Evolutionary conservation across 2,113 vertebrate species (phyloP).

Genomic region (Oriolus oriolus): DNA sequence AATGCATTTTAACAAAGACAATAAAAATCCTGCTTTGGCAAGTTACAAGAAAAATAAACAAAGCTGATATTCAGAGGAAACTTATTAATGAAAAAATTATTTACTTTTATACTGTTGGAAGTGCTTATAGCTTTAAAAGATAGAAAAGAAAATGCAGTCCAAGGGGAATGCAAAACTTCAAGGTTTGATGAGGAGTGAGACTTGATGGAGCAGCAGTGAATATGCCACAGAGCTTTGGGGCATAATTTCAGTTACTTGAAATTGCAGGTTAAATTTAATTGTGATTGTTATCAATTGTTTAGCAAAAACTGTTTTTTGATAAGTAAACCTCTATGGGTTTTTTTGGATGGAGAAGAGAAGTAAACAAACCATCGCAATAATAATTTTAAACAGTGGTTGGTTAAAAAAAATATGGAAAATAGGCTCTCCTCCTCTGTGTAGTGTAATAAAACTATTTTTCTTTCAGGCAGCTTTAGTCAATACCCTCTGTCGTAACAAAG

Average conservation of each 20-base stretch:
- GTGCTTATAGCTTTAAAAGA: background rate
- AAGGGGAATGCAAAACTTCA: background rate
- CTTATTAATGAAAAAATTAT: conserved; percentile 20
- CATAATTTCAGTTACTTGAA: conserved; percentile 18
- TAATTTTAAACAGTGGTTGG: background rate
- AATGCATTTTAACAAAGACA: background rate
- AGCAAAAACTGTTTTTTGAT: background rate
- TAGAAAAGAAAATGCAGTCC: background rate
- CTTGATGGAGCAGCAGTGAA: conserved; percentile 10
- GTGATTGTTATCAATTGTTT: conserved; percentile 31
- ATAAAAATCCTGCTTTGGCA: background rate
- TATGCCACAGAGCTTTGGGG: conserved; percentile 27
- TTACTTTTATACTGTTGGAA: conserved; percentile 17
- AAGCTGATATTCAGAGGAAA: background rate
- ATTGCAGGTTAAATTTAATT: conserved; percentile 48
- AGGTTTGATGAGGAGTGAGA: conserved; percentile 45
- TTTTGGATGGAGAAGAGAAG: background rate
- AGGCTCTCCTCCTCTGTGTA: background rate
- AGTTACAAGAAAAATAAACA: background rate
- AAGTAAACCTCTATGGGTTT: conserved; percentile 9
- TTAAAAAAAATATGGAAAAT: background rate
- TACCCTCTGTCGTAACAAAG: background rate
- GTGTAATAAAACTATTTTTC: background rate
- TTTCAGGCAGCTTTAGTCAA: background rate
- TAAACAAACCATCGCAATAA: conserved; percentile 16